Conservation (phyloP, 2,888 invertebrate genomes). For the Lymantria monacha region DNA sequence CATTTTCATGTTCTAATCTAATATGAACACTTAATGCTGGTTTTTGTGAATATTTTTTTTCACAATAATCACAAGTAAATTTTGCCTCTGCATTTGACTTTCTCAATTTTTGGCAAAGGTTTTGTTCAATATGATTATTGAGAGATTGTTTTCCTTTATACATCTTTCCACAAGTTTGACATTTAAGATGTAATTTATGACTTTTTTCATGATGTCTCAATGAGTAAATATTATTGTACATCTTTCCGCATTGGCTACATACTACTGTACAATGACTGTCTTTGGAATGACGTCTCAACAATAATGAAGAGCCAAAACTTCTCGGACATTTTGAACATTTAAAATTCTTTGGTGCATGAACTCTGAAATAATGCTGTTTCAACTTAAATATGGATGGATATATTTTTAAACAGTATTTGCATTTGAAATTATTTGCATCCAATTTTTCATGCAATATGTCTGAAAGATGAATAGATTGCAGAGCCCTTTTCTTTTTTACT, state of each 20-base stretch:
- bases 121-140: constrained; percentile 33
- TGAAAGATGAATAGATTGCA: neutral
- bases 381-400: constrained; percentile 27
- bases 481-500: neutral
- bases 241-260: constrained; percentile 46
- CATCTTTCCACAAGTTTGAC: constrained; percentile 41
- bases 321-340: constrained; percentile 37
- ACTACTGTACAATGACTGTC: constrained; percentile 28
- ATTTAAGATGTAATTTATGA: constrained; percentile 29
- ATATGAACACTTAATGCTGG: constrained; percentile 39
- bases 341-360: constrained; percentile 42
- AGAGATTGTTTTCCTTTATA: constrained; percentile 38
- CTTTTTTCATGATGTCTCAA: constrained; percentile 36
- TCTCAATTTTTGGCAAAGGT: constrained; percentile 29
- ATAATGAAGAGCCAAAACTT: constrained; percentile 28
- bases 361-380: constrained; percentile 33
- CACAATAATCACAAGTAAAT: constrained; percentile 40
- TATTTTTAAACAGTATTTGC: constrained; percentile 33
- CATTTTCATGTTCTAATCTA: constrained; percentile 40
- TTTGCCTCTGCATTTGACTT: constrained; percentile 22
- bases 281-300: constrained; percentile 34
- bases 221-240: constrained; percentile 29
- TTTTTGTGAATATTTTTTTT: constrained; percentile 39
- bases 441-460: constrained; percentile 13
- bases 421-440: constrained; percentile 22